Evolutionary conservation across 2,797 vertebrate species (phyloP), one percentile per base, ranked within the genome.

Genomic region (Tarsius wallacei): DNA sequence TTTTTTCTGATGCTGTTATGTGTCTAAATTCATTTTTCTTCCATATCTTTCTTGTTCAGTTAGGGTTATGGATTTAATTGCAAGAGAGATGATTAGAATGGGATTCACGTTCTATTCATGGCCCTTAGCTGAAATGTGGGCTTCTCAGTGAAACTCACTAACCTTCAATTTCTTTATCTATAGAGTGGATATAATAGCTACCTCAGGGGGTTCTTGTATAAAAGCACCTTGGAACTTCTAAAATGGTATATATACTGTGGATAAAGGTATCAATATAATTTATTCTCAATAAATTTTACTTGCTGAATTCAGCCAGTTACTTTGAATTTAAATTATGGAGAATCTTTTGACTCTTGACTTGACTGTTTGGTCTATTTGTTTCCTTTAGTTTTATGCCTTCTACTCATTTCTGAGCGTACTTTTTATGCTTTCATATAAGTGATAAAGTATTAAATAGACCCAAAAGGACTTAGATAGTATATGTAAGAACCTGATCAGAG

Each of bases 201-300:
- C 5, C 5, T 66, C 7, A 42, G 9, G 73, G 5, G 5, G 49
- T 26, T 85, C 42, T 87, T 68, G 8, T 83, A 26, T 68, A 59
- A 59, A 76, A 59, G 66, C 17, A 74, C 17, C 36, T 71, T 93
- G 71, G 13, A 66, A 80, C 28, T 17, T 89, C 24, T 70, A 17
- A 47, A 33, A 28, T 70, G 42, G 33, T 36, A 17, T 47, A 17
- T 47, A 47, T 78, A 57, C 13, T 64, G 5, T 66, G 24, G 9
- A 36, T 85, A 11, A 33, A 64, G 31, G 24, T 73, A 9, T 86
- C 55, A 49, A 49, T 66, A 31, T 64, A 49, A 24, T 55, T 95
- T 73, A 33, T 91, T 94, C 59, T 90, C 51, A 83, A 5, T 87
- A 47, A 76, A 76, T 70, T 92, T 84, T 92, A 59, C 22, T 73